Conservation (phyloP, 2,797 vertebrate genomes). For the Hippoglossus hippoglossus region DNA sequence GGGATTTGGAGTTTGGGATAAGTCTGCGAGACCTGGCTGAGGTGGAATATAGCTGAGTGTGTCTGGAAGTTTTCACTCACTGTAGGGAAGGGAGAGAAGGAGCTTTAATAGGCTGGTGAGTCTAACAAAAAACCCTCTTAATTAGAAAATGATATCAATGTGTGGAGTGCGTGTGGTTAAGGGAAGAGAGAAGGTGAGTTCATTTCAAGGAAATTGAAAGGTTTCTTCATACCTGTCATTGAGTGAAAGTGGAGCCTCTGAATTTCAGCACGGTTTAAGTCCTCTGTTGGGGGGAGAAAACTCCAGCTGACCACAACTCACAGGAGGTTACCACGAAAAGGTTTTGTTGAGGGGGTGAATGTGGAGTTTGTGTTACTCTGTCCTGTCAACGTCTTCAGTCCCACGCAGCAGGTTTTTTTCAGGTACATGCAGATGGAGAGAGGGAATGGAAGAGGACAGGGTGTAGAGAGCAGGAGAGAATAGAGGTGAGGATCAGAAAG, state of each 20-base stretch:
- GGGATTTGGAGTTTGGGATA: conserved; percentile 75
- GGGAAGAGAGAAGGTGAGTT: conserved; percentile 8
- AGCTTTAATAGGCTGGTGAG: conserved; percentile 71
- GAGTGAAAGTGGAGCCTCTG: conserved; percentile 63
- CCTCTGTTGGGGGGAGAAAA: conserved; percentile 24
- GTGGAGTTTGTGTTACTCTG: conserved; percentile 24
- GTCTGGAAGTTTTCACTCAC: conserved; percentile 63
- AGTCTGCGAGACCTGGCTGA: conserved; percentile 52
- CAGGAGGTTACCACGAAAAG: conserved; percentile 18
- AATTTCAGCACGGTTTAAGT: conserved; percentile 46
- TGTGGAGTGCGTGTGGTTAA: neutral
- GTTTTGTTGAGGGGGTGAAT: conserved; percentile 30
- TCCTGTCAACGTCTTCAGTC: conserved; percentile 16
- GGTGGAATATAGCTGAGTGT: conserved; percentile 78
- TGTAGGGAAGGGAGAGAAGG: conserved; percentile 44
- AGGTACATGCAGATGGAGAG: conserved; percentile 30
- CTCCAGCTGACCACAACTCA: conserved; percentile 39
- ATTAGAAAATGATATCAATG: conserved; percentile 35
- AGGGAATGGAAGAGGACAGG: conserved; percentile 25
- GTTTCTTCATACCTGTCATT: conserved; percentile 66
- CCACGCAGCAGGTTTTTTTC: conserved; percentile 23
- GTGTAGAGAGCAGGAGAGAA: conserved; percentile 17
- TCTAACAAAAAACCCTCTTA: conserved; percentile 30
- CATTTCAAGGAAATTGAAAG: neutral
- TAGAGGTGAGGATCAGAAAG: conserved; percentile 44